These are phyloP conservation scores for Pogonus chalceus DNA, from an alignment of 1,140 invertebrate species.

Conservation along the genomic window DNA sequence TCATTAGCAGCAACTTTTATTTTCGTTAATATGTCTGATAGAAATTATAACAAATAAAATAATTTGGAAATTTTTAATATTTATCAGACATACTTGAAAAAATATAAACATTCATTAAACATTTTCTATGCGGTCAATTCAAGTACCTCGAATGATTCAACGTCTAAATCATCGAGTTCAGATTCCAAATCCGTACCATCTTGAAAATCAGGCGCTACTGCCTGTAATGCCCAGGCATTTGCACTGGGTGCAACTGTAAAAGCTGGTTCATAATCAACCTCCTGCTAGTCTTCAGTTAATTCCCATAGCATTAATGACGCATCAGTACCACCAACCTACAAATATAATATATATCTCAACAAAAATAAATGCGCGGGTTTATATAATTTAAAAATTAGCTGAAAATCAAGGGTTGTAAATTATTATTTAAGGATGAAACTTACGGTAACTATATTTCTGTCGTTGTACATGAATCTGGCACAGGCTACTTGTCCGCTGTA, in stretches of 20 bases:
- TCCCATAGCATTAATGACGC: conserved; percentile 89
- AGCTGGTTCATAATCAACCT: conserved; percentile 12
- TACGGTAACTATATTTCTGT: conserved; percentile 71
- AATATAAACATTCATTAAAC: neutral
- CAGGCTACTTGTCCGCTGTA: conserved; percentile 79
- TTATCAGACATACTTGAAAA: too few relatives aligned
- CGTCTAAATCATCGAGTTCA: conserved; percentile 13
- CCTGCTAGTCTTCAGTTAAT: conserved; percentile 63
- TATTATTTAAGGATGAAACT: neutral
- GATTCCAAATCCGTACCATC: conserved; percentile 13
- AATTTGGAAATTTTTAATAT: too few relatives aligned
- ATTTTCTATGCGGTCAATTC: conserved; percentile 3
- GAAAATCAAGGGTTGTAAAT: too few relatives aligned
- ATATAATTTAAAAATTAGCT: too few relatives aligned
- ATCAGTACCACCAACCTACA: conserved; percentile 69
- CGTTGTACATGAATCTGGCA: conserved; percentile 73
- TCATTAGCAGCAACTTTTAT: too few relatives aligned
- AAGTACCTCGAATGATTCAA: conserved; percentile 14
- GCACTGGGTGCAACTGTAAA: neutral
- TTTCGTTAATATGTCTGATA: too few relatives aligned
- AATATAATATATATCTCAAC: neutral
- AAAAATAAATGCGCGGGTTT: too few relatives aligned
- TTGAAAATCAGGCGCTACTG: conserved; percentile 9
- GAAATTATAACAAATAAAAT: too few relatives aligned
- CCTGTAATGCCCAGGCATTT: conserved; percentile 5